Conservation (phyloP, 2,113 vertebrate species). For the Pseudorasbora parva region DNA sequence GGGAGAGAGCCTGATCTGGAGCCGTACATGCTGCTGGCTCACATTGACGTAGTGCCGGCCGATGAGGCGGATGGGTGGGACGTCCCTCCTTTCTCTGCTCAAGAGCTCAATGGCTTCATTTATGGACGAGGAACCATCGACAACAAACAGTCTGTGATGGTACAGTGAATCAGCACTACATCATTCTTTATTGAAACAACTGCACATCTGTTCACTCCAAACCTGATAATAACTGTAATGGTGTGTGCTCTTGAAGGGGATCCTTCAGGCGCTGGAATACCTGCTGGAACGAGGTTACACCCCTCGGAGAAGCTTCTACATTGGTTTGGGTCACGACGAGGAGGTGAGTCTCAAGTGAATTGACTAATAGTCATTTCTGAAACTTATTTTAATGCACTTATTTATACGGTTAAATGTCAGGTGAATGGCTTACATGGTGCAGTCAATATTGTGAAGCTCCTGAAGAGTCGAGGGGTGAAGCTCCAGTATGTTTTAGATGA, state of each 20-base stretch:
- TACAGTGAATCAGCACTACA: conserved; percentile 59
- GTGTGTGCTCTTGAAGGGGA: conserved; percentile 75
- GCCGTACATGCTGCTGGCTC: conserved; percentile 91
- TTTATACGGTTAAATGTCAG: conserved; percentile 64
- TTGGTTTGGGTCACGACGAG: conserved; percentile 91
- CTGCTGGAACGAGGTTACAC: conserved; percentile 83
- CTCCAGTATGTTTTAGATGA: conserved; percentile 89
- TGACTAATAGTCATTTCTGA: background rate
- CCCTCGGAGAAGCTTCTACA: conserved; percentile 86
- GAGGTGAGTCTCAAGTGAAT: conserved; percentile 76
- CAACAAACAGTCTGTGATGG: conserved; percentile 88
- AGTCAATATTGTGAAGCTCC: conserved; percentile 77
- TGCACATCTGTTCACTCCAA: background rate
- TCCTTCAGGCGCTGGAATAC: conserved; percentile 90
- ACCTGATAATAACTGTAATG: conserved; percentile 7
- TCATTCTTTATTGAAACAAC: conserved; percentile 2
- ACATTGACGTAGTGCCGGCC: conserved; percentile 94
- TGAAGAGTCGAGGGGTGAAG: conserved; percentile 80
- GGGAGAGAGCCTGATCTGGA: conserved; percentile 78
- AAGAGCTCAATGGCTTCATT: conserved; percentile 89
- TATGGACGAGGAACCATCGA: conserved; percentile 92
- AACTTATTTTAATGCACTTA: background rate
- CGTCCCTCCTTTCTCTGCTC: conserved; percentile 89
- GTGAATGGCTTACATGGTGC: conserved; percentile 81
- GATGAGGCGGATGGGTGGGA: conserved; percentile 84